These are phyloP conservation scores for Amphibalanus amphitrite DNA, from an alignment of 1,140 invertebrate species.

Conservation along the genomic window DNA sequence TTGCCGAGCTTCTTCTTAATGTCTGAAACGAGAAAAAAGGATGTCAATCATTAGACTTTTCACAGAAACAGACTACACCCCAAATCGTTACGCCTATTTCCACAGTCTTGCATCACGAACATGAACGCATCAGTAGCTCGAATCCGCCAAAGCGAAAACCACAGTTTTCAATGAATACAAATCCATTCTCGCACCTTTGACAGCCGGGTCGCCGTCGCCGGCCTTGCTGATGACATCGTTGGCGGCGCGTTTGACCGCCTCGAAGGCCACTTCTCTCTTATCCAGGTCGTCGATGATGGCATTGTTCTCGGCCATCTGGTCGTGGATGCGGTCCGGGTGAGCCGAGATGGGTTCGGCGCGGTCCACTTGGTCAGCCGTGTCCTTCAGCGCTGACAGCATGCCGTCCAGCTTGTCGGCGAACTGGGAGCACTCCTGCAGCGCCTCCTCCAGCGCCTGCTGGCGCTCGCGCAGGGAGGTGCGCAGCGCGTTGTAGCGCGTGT, in stretches of 20 bases:
- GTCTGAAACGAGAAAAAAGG: conserved; percentile 32
- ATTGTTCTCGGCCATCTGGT: conserved; percentile 89
- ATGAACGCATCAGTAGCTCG: no score
- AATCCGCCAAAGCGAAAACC: no score
- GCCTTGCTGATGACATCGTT: conserved; percentile 89
- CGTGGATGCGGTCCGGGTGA: conserved; percentile 78
- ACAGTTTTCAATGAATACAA: no score
- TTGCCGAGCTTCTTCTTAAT: conserved; percentile 85
- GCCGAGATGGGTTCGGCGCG: conserved; percentile 83
- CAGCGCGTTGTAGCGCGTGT: conserved; percentile 68
- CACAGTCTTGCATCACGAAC: no score
- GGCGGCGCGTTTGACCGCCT: conserved; percentile 76
- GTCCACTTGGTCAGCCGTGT: conserved; percentile 77
- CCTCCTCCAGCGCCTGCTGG: conserved; percentile 78
- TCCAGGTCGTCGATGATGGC: conserved; percentile 76
- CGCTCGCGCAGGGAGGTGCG: conserved; percentile 59
- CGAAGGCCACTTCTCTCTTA: conserved; percentile 75
- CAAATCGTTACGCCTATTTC: no score
- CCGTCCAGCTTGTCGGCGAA: conserved; percentile 92
- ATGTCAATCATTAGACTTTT: no score
- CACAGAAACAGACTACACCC: no score
- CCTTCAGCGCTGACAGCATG: conserved; percentile 74
- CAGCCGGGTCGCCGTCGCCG: conserved; percentile 70
- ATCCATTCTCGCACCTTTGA: conserved; percentile 28
- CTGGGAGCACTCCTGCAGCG: conserved; percentile 56